Percentiles rank a stretch among this genome's conserved stretches.
Conservation (phyloP, 2,113 vertebrate genomes). For the Petrocephalus microphthalmus region DNA sequence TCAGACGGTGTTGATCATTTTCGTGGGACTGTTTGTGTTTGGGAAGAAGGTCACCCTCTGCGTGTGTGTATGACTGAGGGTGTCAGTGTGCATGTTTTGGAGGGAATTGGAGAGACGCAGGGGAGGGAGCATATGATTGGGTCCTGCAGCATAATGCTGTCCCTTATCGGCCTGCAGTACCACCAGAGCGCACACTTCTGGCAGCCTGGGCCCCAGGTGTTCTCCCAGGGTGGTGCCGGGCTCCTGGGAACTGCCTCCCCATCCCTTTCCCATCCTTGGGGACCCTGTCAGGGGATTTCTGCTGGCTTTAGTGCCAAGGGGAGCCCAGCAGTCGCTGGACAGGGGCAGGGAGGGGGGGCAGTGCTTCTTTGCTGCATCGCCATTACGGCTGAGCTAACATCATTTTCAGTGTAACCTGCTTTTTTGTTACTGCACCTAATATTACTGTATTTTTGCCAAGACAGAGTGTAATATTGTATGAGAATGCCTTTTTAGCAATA, state of each 20-base stretch:
- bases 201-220: conserved; percentile 56
- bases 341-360: neutral
- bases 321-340: conserved; percentile 7
- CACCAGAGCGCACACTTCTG: conserved; percentile 21
- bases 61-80: neutral
- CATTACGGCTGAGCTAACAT: neutral
- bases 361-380: conserved; percentile 12
- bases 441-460: neutral
- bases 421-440: neutral
- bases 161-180: conserved; percentile 37
- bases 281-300: conserved; percentile 10
- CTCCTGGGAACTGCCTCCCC: conserved; percentile 61
- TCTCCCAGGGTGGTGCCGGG: conserved; percentile 16
- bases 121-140: conserved; percentile 28
- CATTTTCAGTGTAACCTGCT: neutral
- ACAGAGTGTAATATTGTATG: neutral
- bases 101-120: conserved; percentile 23
- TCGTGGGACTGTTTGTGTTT: conserved; percentile 56
- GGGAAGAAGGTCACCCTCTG: conserved; percentile 56
- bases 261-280: conserved; percentile 46
- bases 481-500: neutral
- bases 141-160: conserved; percentile 27
- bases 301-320: neutral
- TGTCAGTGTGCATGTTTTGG: conserved; percentile 12
- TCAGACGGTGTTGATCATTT: conserved; percentile 41